Percentiles rank a stretch among this genome's conserved stretches.
Evolutionary conservation across 2,797 vertebrate species (phyloP).

Genomic region (Lithobates sylvaticus): DNA sequence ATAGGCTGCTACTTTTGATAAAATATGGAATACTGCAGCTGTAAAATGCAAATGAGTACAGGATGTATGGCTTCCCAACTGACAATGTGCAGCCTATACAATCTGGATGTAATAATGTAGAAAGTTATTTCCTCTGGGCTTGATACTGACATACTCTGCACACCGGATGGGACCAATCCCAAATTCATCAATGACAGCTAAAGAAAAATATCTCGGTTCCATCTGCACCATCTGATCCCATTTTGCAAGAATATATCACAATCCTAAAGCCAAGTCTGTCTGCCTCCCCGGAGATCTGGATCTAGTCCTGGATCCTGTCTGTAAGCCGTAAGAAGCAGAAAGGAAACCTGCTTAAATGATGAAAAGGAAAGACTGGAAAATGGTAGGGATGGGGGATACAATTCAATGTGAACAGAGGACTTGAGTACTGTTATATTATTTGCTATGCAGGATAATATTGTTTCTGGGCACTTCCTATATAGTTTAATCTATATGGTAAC

Average conservation of each 20-base stretch:
- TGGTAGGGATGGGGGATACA: conserved; percentile 2
- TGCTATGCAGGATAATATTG: neutral
- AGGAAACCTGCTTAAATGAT: conserved; percentile 29
- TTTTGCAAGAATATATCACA: conserved; percentile 50
- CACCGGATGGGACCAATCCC: conserved; percentile 69
- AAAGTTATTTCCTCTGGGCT: conserved; percentile 66
- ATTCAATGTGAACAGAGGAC: neutral
- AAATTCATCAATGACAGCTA: conserved; percentile 62
- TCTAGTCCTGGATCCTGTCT: conserved; percentile 26
- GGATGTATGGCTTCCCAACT: conserved; percentile 65
- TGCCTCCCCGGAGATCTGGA: conserved; percentile 20
- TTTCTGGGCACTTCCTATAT: neutral
- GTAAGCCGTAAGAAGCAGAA: conserved; percentile 8
- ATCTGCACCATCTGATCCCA: conserved; percentile 49
- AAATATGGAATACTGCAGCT: conserved; percentile 67
- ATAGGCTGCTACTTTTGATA: conserved; percentile 67
- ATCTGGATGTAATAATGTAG: conserved; percentile 70
- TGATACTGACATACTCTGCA: conserved; percentile 63
- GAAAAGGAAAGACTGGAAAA: conserved; percentile 7
- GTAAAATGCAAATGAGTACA: conserved; percentile 62
- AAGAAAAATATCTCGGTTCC: conserved; percentile 33
- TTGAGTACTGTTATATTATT: neutral
- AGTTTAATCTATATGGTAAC: neutral
- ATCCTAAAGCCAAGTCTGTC: conserved; percentile 29
- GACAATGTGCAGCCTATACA: conserved; percentile 63